Percentiles rank a stretch among this genome's conserved stretches.
Evolutionary conservation across 2,113 vertebrate species (phyloP).

Genomic region (Oxyura jamaicensis): DNA sequence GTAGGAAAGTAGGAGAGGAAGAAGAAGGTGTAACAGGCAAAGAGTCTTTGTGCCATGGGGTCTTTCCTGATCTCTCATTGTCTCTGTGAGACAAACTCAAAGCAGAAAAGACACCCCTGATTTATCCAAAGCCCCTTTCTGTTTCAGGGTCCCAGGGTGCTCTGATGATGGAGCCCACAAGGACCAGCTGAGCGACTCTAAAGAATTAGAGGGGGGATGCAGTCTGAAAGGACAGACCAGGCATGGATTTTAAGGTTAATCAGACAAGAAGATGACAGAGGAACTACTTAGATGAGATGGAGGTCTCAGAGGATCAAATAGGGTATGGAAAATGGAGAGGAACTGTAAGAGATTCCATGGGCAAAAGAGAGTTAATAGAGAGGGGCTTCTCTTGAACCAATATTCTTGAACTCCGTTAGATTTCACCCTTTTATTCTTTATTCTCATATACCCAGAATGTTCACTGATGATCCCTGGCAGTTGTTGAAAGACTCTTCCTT

Average conservation of each 20-base stretch:
- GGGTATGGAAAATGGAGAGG: not conserved
- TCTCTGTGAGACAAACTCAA: not conserved
- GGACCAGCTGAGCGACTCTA: not conserved
- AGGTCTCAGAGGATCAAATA: not conserved
- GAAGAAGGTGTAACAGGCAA: not conserved
- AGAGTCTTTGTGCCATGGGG: not conserved
- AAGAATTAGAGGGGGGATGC: not conserved
- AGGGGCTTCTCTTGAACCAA: not conserved
- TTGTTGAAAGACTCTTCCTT: not conserved
- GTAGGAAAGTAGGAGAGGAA: not conserved
- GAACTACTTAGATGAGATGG: not conserved
- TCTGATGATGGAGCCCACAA: not conserved
- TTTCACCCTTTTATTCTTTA: accelerated
- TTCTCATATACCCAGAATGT: not conserved
- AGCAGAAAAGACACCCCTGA: not conserved
- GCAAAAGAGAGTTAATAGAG: not conserved
- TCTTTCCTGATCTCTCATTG: not conserved
- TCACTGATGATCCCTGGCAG: not conserved
- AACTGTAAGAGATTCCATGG: not conserved
- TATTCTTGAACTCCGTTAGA: accelerated
- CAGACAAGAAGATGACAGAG: not conserved
- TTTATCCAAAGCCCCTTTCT: not conserved
- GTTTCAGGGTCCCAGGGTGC: not conserved
- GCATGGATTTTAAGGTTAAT: not conserved
- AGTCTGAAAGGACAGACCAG: not conserved